phyloP scores from a whole-genome alignment of 2,113 vertebrate species.

The Tangachromis dhanisi region DNA sequence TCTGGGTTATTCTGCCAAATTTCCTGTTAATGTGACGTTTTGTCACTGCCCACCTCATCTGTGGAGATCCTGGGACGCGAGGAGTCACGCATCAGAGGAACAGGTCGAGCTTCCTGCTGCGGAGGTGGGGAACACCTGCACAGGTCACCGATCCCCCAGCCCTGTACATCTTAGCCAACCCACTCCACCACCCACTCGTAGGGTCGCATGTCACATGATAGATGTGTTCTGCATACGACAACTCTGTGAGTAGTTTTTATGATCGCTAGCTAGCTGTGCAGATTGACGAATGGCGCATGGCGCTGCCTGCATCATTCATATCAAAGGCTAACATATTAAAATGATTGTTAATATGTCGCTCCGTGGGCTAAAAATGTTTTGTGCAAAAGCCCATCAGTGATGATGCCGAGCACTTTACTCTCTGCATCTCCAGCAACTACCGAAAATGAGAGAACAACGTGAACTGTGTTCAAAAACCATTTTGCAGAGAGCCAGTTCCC shows the following conservation, averaged over 20 bases:
- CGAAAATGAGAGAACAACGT: neutral
- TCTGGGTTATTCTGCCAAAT: neutral
- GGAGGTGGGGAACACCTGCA: fast-evolving
- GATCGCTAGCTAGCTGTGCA: neutral
- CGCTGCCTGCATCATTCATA: neutral
- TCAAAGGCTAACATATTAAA: neutral
- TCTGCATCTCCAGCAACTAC: neutral
- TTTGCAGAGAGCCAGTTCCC: neutral
- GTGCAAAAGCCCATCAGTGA: neutral
- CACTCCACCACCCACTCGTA: neutral
- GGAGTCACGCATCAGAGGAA: neutral
- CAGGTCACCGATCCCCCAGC: neutral
- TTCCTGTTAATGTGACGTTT: fast-evolving
- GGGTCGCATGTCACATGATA: neutral
- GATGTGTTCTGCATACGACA: neutral
- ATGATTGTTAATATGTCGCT: neutral
- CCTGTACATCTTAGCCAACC: neutral
- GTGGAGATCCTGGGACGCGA: neutral
- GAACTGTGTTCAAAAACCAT: neutral
- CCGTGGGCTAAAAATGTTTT: neutral
- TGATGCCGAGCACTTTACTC: fast-evolving
- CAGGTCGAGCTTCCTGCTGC: neutral
- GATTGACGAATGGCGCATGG: neutral
- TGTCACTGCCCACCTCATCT: fast-evolving
- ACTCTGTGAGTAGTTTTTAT: neutral